Conservation (phyloP, 2,113 vertebrate species). For the Tyto alba region DNA sequence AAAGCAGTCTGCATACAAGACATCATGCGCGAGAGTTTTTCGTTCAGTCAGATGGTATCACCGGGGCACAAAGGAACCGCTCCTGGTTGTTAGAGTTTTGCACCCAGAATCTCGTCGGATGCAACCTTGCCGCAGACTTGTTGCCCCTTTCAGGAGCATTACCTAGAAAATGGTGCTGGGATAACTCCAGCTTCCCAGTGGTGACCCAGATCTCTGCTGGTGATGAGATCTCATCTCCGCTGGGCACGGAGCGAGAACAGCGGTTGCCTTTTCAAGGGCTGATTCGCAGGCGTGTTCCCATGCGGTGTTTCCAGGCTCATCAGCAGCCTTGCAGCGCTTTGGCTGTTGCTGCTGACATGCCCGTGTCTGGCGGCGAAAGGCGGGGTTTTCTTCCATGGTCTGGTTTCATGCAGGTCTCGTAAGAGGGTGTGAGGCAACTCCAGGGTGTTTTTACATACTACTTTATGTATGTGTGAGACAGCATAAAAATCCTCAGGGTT, state of each 20-base stretch:
- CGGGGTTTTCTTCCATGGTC: background rate
- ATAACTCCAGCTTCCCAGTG: constrained; percentile 1
- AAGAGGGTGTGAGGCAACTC: background rate
- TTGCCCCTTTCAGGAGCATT: background rate
- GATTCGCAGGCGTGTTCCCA: background rate
- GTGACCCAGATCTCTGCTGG: constrained; percentile 31
- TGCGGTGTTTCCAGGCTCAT: background rate
- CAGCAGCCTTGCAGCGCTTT: background rate
- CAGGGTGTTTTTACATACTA: background rate
- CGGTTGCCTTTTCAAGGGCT: background rate
- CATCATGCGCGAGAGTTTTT: accelerated
- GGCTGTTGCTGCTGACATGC: background rate
- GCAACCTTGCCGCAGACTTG: background rate
- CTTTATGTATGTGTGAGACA: background rate
- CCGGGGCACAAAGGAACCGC: background rate
- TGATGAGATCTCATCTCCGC: background rate
- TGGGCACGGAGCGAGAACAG: accelerated
- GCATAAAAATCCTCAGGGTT: background rate
- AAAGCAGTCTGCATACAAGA: background rate
- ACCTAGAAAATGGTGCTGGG: background rate
- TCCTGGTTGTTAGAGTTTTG: background rate
- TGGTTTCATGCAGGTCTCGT: background rate
- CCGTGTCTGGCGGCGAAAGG: background rate
- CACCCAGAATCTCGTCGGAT: background rate
- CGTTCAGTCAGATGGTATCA: background rate